phyloP scores from a whole-genome alignment of 2,888 invertebrate genomes.

The Agrypnus murinus region DNA sequence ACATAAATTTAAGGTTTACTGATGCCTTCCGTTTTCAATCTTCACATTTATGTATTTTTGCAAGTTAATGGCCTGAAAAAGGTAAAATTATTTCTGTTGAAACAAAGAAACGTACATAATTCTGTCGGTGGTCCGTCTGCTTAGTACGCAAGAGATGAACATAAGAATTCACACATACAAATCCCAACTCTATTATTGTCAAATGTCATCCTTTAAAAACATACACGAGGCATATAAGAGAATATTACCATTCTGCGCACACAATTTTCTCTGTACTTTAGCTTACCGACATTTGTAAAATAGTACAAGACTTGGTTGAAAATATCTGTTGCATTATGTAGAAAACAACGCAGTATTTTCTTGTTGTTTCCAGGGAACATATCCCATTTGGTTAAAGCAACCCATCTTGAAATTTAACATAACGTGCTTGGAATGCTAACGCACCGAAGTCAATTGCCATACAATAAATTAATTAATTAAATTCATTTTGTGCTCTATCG shows the following conservation, averaged over 20 bases:
- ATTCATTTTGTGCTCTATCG: slow-evolving; percentile 2
- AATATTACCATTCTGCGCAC: slow-evolving; percentile 45
- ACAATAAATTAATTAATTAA: slow-evolving; percentile 42
- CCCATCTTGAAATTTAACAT: not conserved
- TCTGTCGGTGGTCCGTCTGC: too few relatives aligned
- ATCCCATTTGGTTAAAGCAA: slow-evolving; percentile 44
- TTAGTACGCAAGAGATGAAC: too few relatives aligned
- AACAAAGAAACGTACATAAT: too few relatives aligned
- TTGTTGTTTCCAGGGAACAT: slow-evolving; percentile 45
- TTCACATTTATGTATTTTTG: too few relatives aligned
- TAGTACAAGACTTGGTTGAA: slow-evolving; percentile 48
- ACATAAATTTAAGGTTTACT: too few relatives aligned
- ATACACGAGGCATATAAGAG: too few relatives aligned
- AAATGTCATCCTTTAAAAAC: too few relatives aligned
- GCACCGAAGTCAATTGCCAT: not conserved
- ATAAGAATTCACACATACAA: too few relatives aligned
- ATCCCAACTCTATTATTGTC: too few relatives aligned
- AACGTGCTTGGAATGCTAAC: slow-evolving; percentile 2
- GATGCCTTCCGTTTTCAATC: too few relatives aligned
- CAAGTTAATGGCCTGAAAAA: too few relatives aligned
- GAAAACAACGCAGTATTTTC: slow-evolving; percentile 37
- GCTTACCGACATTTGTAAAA: slow-evolving; percentile 48
- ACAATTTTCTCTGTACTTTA: slow-evolving; percentile 36
- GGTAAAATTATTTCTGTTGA: too few relatives aligned
- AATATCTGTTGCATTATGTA: slow-evolving; percentile 50